Evolutionary conservation across 1,140 invertebrate species (phyloP), one percentile per base, ranked within the genome.

Genomic region (Ooceraea biroi): DNA sequence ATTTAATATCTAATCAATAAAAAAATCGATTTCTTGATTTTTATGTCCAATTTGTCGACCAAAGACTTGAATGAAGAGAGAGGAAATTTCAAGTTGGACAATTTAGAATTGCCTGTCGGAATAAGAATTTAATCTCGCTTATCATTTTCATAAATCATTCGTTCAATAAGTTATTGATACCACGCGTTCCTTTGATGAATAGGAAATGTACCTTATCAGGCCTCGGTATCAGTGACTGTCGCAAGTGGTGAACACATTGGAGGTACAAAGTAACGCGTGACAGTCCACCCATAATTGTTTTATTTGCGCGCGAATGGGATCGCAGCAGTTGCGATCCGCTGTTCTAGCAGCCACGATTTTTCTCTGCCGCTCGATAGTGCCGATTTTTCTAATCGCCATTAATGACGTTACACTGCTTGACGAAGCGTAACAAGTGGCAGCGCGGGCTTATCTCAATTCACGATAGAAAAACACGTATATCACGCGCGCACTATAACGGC

Each of bases 381-480:
- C 44, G 14, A 63, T 50, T 63, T 61, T 74, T 73, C 30, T 60
- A 82, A 73, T 63, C 61, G 19, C 19, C 19, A 12, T 61, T 82
- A 82, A 72, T 60, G 57, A 74, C 44, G 69, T 50, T 82, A 72
- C 27, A 71, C 30, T 36, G 19, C 19, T 63, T 22, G 78, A 48
- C 25, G 27, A 55, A 72, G 68, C 68, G 44, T 74, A 48, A 74
- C 27, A 61, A 74, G 44, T 50, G 44, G 44, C 46, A 27, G 41
- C 55, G 41, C 25, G 50, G 69, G 11, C 44, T 74, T 82, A 82
- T 82, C 78, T 74, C 69, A 65, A 74, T 74, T 82, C 27, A 44
- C 58, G 78, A 82, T 63, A 82, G 68, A 52, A 61, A 82, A 82
- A 82, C 69, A 61, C 69, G 46, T 74, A 63, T 82, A 82, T 82